phyloP scores from a whole-genome alignment of 2,113 vertebrate species.

The Lophura nycthemera region DNA sequence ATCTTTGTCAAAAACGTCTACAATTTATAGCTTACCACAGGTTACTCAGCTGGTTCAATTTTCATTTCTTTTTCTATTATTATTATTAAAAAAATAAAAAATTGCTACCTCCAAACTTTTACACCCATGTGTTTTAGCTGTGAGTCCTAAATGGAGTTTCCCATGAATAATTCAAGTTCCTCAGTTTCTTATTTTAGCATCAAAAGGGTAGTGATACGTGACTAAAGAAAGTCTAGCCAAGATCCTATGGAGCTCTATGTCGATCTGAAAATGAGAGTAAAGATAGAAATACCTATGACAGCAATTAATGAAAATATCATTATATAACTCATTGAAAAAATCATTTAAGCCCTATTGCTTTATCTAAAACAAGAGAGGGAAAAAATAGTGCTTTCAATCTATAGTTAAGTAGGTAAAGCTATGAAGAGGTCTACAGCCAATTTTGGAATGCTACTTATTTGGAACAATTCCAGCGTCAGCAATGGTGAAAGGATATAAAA shows the following conservation, averaged over 20 bases:
- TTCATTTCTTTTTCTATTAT: background rate
- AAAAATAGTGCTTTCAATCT: background rate
- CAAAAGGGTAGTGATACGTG: slow-evolving; percentile 58
- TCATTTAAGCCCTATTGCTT: slow-evolving; percentile 12
- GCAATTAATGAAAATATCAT: slow-evolving; percentile 21
- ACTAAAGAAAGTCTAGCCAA: slow-evolving; percentile 58
- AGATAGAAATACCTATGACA: background rate
- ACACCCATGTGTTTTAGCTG: slow-evolving; percentile 64
- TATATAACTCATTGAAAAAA: background rate
- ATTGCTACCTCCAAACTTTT: slow-evolving; percentile 68
- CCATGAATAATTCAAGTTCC: slow-evolving; percentile 73
- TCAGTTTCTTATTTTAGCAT: slow-evolving; percentile 73
- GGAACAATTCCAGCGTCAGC: slow-evolving; percentile 50
- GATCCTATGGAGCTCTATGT: slow-evolving; percentile 18
- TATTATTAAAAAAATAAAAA: slow-evolving; percentile 4
- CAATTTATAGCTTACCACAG: slow-evolving; percentile 48
- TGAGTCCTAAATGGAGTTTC: slow-evolving; percentile 66
- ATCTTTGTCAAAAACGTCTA: slow-evolving; percentile 47
- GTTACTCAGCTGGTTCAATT: slow-evolving; percentile 18
- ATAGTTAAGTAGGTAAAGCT: slow-evolving; percentile 41
- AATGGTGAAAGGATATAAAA: slow-evolving; percentile 59
- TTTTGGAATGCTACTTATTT: slow-evolving; percentile 58
- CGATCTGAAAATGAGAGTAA: slow-evolving; percentile 36
- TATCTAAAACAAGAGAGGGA: background rate
- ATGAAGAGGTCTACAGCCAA: background rate